Conservation (phyloP, 2,888 invertebrate genomes). For the Drosophila macrospina region DNA sequence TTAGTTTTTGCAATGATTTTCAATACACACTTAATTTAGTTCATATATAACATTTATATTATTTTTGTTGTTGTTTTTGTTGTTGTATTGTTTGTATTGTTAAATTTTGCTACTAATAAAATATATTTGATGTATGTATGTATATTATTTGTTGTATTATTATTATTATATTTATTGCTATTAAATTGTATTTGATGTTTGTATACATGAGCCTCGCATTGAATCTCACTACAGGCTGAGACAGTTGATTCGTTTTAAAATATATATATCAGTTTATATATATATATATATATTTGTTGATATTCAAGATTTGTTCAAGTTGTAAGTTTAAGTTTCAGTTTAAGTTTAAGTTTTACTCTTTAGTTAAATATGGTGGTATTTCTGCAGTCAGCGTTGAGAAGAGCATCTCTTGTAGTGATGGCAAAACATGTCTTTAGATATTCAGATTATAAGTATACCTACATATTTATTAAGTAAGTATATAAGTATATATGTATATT, state of each 20-base stretch:
- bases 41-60: constrained; percentile 68
- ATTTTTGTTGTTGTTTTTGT: constrained; percentile 38
- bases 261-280: constrained; percentile 41
- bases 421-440: constrained; percentile 66
- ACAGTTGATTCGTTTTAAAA: constrained; percentile 67
- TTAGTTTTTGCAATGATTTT: constrained; percentile 61
- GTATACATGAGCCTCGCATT: constrained; percentile 59
- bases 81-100: constrained; percentile 51
- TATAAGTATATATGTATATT: constrained; percentile 5
- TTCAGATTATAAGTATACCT: constrained; percentile 27
- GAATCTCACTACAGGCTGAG: constrained; percentile 45
- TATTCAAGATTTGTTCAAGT: constrained; percentile 52
- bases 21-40: constrained; percentile 70
- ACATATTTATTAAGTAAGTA: constrained; percentile 21
- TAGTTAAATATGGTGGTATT: constrained; percentile 80
- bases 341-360: constrained; percentile 51
- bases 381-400: constrained; percentile 84
- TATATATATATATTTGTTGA: constrained; percentile 22
- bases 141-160: constrained; percentile 46
- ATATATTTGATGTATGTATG: constrained; percentile 71
- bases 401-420: constrained; percentile 79
- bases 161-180: constrained; percentile 48
- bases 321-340: too few relatives aligned
- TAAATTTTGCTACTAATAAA: constrained; percentile 80
- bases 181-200: constrained; percentile 54